phyloP scores from a whole-genome alignment of 2,797 vertebrate species.

The Rhinophrynus dorsalis region DNA sequence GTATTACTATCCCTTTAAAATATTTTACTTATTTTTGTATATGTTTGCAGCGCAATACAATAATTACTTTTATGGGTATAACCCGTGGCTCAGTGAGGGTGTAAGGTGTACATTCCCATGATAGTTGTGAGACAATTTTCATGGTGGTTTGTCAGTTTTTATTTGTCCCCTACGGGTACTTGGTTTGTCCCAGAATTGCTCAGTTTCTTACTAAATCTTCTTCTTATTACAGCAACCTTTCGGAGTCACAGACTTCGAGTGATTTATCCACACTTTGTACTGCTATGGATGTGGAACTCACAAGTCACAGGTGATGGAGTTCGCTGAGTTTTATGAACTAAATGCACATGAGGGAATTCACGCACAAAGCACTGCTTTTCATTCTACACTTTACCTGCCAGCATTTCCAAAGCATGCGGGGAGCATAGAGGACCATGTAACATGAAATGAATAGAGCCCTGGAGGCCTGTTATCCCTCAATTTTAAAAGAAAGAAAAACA shows the following conservation, averaged over 20 bases:
- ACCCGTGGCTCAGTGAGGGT: too few relatives aligned
- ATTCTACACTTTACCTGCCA: constrained; percentile 45
- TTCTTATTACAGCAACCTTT: too few relatives aligned
- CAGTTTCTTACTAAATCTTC: too few relatives aligned
- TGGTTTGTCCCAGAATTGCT: too few relatives aligned
- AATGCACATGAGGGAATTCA: constrained; percentile 43
- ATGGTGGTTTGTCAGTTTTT: too few relatives aligned
- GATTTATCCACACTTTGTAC: constrained; percentile 28
- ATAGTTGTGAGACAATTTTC: too few relatives aligned
- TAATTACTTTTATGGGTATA: too few relatives aligned
- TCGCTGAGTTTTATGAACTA: constrained; percentile 39
- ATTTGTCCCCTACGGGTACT: too few relatives aligned
- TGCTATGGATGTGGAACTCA: constrained; percentile 36
- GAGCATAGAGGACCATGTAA: constrained; percentile 42
- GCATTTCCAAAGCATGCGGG: constrained; percentile 41
- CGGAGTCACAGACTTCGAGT: constrained; percentile 16
- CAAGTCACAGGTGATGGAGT: constrained; percentile 37
- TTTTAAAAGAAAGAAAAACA: constrained; percentile 47
- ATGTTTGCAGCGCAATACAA: too few relatives aligned
- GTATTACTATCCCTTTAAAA: too few relatives aligned
- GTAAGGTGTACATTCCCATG: too few relatives aligned
- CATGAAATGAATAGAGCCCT: constrained; percentile 47
- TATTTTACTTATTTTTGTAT: too few relatives aligned
- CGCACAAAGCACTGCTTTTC: constrained; percentile 44
- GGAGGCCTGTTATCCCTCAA: constrained; percentile 46